Base-by-base conservation (phyloP, 2,888 invertebrate species). In the Monochamus alternatus region DNA sequence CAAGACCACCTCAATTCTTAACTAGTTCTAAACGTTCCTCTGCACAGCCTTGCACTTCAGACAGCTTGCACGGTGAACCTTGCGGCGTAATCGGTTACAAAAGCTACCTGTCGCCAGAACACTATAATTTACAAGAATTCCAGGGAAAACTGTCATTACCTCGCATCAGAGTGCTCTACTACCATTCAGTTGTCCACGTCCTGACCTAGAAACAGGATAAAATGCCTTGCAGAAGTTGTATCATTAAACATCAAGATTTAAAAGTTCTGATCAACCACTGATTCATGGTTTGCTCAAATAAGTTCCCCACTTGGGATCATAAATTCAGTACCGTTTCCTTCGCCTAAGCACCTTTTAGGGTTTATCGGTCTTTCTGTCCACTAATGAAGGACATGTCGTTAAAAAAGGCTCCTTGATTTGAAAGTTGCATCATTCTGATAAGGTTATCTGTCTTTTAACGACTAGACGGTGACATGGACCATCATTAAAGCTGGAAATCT, bases 91-190 rank as follows among this genome's bases (percentile, higher is more conserved):
- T 70, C 76, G 55, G 72, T 78, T 83, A 84, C 82, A 83, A 83
- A 83, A 82, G 84, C 85, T 85, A 85, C 86, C 85, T 86, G 86
- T 85, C 86, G 83, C 84, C 78, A 80, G 84, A 81, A 81, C 80
- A 78, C 79, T 69, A 84, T 86, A 87, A 87, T 87, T 87, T 87
- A 87, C 86, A 84, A 83, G 84, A 83, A 84, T 83, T 82, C 85
- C 82, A 82, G 81, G 83, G 81, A 83, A 84, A 86, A 84, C 86
- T 86, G 87, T 86, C 86, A 85, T 85, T 85, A 84, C 83, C 83
- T 84, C 81, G 80, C 81, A 81, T 82, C 85, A 85, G 85, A 80
- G 81, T 81, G 83, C 81, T 80, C 81, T 80, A 82, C 81, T 78
- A 80, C 85, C 82, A 86, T 86, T 85, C 86, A 85, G 84, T 83